Evolutionary conservation across 2,888 invertebrate species (phyloP).

Genomic region (Campoplex capitator): DNA sequence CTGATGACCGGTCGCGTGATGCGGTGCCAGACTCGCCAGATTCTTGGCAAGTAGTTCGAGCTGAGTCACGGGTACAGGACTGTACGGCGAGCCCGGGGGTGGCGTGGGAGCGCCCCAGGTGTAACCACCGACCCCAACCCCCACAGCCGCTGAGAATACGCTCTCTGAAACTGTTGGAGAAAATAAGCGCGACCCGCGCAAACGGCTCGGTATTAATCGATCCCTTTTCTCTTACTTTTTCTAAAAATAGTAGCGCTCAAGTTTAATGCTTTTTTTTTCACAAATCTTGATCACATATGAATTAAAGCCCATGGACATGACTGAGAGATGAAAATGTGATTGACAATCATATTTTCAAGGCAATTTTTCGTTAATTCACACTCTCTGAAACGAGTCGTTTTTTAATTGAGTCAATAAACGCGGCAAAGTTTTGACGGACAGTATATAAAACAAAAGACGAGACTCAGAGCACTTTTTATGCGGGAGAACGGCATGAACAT

Average conservation of each 20-base stretch:
- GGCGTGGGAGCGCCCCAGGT: slow-evolving; percentile 89
- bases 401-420: neutral
- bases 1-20: slow-evolving; percentile 69
- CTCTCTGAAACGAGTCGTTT: neutral
- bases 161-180: slow-evolving; percentile 87
- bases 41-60: slow-evolving; percentile 87
- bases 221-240: slow-evolving; percentile 33
- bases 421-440: neutral
- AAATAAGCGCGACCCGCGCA: slow-evolving; percentile 31
- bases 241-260: neutral
- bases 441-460: too few relatives aligned
- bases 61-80: slow-evolving; percentile 89
- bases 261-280: neutral
- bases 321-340: neutral
- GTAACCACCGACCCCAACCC: slow-evolving; percentile 85
- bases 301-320: neutral
- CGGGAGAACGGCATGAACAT: too few relatives aligned
- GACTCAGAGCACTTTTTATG: too few relatives aligned
- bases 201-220: slow-evolving; percentile 64
- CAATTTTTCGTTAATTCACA: neutral
- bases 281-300: neutral
- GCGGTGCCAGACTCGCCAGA: slow-evolving; percentile 81
- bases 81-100: slow-evolving; percentile 88
- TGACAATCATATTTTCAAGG: neutral
- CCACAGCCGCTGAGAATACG: slow-evolving; percentile 87